phyloP scores from a whole-genome alignment of 2,888 invertebrate species.

The Capitulum mitella region DNA sequence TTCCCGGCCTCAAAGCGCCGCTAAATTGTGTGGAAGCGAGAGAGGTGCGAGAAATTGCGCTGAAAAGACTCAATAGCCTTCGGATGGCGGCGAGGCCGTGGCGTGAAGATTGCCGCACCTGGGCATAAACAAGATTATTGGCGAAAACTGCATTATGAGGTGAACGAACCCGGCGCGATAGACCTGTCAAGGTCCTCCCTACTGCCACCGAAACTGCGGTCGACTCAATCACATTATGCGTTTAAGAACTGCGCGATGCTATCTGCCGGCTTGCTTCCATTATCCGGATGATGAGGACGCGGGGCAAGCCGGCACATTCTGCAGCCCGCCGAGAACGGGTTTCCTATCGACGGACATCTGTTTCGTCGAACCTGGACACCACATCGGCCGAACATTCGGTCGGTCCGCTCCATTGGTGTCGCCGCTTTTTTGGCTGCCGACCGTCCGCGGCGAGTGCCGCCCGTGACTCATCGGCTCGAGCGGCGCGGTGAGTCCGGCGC shows the following conservation, averaged over 20 bases:
- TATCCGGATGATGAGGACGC: neutral
- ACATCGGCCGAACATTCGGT: neutral
- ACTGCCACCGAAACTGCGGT: neutral
- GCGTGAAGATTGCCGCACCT: neutral
- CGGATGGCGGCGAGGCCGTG: neutral
- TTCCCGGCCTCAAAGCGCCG: slow-evolving; percentile 15
- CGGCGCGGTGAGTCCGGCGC: no score
- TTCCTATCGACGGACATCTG: neutral
- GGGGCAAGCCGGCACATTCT: neutral
- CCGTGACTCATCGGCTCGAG: neutral
- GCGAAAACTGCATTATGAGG: neutral
- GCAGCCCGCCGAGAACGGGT: neutral
- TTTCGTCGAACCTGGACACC: neutral
- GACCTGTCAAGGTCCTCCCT: neutral
- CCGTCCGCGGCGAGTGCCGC: neutral
- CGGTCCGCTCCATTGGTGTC: neutral
- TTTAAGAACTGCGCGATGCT: neutral
- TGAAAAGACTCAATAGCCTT: slow-evolving; percentile 15
- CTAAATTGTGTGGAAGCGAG: slow-evolving; percentile 18
- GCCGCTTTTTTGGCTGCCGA: neutral
- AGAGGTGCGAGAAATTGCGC: slow-evolving; percentile 19
- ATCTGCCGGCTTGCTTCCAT: neutral
- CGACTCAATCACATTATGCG: neutral
- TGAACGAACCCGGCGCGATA: neutral
- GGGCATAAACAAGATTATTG: slow-evolving; percentile 11